Evolutionary conservation across 2,888 invertebrate species (phyloP).

Genomic region (Macrophya alboannulata): DNA sequence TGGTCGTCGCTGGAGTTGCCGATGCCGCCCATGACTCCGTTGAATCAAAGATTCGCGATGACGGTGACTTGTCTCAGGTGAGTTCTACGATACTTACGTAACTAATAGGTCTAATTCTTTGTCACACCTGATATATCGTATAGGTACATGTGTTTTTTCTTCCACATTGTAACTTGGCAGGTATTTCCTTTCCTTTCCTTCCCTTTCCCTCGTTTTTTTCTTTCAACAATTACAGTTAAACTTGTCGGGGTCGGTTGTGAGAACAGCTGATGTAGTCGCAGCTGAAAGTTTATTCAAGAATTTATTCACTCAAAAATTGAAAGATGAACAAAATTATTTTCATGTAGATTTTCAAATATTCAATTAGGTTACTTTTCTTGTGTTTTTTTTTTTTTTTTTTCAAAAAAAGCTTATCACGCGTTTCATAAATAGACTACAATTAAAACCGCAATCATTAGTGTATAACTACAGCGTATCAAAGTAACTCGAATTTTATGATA

Average conservation of each 20-base stretch:
- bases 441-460: no score
- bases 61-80: conserved; percentile 75
- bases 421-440: no score
- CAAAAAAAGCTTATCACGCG: no score
- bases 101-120: background rate
- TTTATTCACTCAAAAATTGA: background rate
- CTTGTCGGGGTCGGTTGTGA: background rate
- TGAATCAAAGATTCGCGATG: conserved; percentile 75
- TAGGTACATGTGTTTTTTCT: no score
- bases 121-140: background rate
- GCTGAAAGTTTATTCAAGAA: background rate
- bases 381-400: no score
- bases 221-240: background rate
- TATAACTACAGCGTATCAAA: no score
- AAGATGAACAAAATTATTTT: background rate
- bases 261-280: conserved; percentile 3
- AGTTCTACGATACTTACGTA: background rate
- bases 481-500: background rate
- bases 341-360: background rate
- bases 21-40: conserved; percentile 67
- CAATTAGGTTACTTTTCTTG: background rate
- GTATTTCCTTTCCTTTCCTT: background rate
- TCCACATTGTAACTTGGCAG: background rate
- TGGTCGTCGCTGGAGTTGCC: conserved; percentile 59
- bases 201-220: conserved; percentile 27